These are phyloP conservation scores for Patella ulyssiponensis DNA, from an alignment of 2,888 invertebrate genomes.

Conservation along the genomic window DNA sequence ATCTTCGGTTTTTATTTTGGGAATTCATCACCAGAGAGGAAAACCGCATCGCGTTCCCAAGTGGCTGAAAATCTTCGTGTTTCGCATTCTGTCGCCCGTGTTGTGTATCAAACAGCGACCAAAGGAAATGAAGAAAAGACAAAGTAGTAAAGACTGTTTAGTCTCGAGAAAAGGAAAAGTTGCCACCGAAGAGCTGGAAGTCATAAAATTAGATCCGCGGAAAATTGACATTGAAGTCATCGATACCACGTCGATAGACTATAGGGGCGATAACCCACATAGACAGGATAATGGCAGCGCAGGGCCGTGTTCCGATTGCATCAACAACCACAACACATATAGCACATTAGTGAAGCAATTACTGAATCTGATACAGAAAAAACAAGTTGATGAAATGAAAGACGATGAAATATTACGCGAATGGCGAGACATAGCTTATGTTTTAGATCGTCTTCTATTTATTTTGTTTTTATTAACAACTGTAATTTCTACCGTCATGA, in stretches of 20 bases:
- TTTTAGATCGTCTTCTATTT: slow-evolving; percentile 59
- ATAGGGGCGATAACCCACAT: slow-evolving; percentile 18
- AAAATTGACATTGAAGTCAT: slow-evolving; percentile 20
- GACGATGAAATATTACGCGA: slow-evolving; percentile 55
- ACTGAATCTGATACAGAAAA: slow-evolving; percentile 49
- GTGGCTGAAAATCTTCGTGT: slow-evolving; percentile 53
- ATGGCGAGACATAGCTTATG: slow-evolving; percentile 62
- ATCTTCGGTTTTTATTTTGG: slow-evolving; percentile 64
- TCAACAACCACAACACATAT: slow-evolving; percentile 20
- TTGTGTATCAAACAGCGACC: slow-evolving; percentile 32
- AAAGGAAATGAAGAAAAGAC: not conserved
- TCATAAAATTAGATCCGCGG: slow-evolving; percentile 23
- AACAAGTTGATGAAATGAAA: slow-evolving; percentile 48
- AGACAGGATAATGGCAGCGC: not conserved
- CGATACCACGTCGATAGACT: slow-evolving; percentile 8
- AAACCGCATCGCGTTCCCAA: slow-evolving; percentile 54
- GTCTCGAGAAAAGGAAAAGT: slow-evolving; percentile 17
- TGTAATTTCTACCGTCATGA: slow-evolving; percentile 50
- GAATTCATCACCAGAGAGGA: slow-evolving; percentile 65
- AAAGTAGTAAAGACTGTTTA: slow-evolving; percentile 16
- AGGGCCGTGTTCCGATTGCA: not conserved
- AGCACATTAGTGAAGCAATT: slow-evolving; percentile 46
- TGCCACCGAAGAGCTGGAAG: slow-evolving; percentile 26
- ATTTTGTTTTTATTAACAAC: slow-evolving; percentile 56
- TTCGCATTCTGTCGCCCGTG: slow-evolving; percentile 46